phyloP scores from a whole-genome alignment of 2,113 vertebrate genomes.

The Dendropsophus ebraccatus region DNA sequence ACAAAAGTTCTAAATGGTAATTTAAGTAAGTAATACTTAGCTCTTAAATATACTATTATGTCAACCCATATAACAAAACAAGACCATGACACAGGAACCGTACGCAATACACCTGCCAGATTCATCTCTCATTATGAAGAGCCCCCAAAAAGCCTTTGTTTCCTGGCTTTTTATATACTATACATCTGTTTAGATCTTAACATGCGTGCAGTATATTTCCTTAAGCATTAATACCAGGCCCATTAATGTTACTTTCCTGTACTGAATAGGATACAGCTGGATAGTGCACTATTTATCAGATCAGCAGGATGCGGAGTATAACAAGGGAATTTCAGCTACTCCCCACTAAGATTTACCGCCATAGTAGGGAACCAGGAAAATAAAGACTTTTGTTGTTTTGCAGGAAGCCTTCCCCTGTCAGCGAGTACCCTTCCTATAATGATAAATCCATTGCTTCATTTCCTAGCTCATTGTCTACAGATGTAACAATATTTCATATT shows the following conservation, averaged over 20 bases:
- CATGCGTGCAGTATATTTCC: conserved; percentile 12
- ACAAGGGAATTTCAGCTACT: neutral
- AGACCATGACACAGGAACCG: neutral
- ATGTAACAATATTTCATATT: neutral
- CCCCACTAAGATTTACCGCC: neutral
- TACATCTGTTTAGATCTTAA: conserved; percentile 36
- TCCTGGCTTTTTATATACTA: conserved; percentile 17
- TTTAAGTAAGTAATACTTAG: conserved; percentile 34
- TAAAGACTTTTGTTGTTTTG: neutral
- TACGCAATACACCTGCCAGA: conserved; percentile 26
- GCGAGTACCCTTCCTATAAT: neutral
- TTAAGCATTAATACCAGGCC: neutral
- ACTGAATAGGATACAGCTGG: conserved; percentile 24
- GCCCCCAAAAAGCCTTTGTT: conserved; percentile 13
- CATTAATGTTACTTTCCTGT: conserved; percentile 13
- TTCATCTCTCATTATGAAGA: conserved; percentile 29
- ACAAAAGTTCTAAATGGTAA: conserved; percentile 1
- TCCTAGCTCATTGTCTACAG: conserved; percentile 1
- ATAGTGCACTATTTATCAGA: conserved; percentile 19
- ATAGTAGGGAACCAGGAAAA: conserved; percentile 16
- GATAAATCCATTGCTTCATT: neutral
- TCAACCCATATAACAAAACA: conserved; percentile 30
- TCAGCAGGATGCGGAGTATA: neutral
- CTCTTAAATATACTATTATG: conserved; percentile 22
- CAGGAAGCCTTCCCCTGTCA: neutral